Base-by-base conservation (phyloP, 2,797 vertebrate genomes). In the Pseudomugil tenellus region DNA sequence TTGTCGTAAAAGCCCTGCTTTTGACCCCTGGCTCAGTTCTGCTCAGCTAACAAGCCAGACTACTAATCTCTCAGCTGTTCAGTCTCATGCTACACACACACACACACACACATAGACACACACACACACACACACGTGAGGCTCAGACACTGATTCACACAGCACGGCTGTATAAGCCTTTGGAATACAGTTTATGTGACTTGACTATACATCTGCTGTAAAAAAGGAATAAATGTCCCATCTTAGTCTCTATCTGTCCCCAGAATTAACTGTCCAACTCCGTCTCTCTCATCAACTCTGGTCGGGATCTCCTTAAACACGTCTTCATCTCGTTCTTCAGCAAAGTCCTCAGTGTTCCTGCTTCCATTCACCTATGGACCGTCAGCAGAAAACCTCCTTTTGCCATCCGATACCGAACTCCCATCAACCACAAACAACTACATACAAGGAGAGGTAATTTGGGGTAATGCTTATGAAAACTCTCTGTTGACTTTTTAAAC, bases 61-160 rank as follows among this genome's bases (percentile, higher is more conserved):
- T 59, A 63, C 71, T 83, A 84, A 85, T 87, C 83, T 87, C 80
- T 87, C 83, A 85, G 85, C 75, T 85, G 81, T 81, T 84, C 72
- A 32, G 78, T 82, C 78, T 76, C 76, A 83, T 83, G 75, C 76
- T 63, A 59, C n/a, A 14, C 43, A 76, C 56, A 49, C 72, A 72
- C 52, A 71, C 41, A 32, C 19, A 69, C 9, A 28, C 43, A 72
- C 66, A 60, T 64, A 66, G 35, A 68, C 29, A 29, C 29, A 29
- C 29, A 68, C 72, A 72, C 52, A 71, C 41, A 32, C 19, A 69
- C 9, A 28, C 43, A 72, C 66, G 58, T 64, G 63, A 68, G 34
- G 51, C 58, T 39, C 58, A 74, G 56, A 77, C 65, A 28, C 26
- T 29, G 61, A 64, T 68, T 68, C 64, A 79, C 55, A 77, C 78